Evolutionary conservation across 2,888 invertebrate species (phyloP).

Genomic region (Caenorhabditis sinica): DNA sequence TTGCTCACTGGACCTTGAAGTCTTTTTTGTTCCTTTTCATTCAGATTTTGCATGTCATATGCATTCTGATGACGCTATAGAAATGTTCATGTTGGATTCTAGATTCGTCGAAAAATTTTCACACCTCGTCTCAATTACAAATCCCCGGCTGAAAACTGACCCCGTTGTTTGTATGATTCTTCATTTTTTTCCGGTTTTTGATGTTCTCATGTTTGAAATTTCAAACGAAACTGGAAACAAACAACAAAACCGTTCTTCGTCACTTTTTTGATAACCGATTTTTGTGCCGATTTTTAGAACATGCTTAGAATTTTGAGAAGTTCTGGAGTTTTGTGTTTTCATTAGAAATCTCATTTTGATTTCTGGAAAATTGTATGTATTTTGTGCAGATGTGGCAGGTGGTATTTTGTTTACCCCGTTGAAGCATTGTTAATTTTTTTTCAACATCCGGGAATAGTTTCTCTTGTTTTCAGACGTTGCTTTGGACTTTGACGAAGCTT

Average conservation of each 20-base stretch:
- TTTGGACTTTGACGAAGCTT: background rate
- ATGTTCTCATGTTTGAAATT: slow-evolving; percentile 12
- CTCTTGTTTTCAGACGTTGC: too few relatives aligned
- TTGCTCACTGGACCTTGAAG: background rate
- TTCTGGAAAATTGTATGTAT: background rate
- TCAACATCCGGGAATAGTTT: background rate
- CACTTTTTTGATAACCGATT: background rate
- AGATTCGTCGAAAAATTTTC: too few relatives aligned
- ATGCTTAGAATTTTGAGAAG: too few relatives aligned
- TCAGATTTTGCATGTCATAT: background rate
- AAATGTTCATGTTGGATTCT: too few relatives aligned
- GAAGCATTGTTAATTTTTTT: background rate
- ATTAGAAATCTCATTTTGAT: too few relatives aligned
- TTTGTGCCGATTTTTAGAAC: background rate
- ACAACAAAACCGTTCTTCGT: background rate
- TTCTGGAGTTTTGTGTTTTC: too few relatives aligned
- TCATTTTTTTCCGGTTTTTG: slow-evolving; percentile 4
- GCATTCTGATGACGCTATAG: background rate
- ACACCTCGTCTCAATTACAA: too few relatives aligned
- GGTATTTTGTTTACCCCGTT: background rate
- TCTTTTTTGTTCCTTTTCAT: background rate
- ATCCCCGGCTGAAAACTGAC: slow-evolving; percentile 2
- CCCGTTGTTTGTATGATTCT: background rate
- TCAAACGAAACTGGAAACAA: slow-evolving; percentile 4
- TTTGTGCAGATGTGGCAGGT: background rate